phyloP scores from a whole-genome alignment of 2,797 vertebrate genomes.

The Argya squamiceps region DNA sequence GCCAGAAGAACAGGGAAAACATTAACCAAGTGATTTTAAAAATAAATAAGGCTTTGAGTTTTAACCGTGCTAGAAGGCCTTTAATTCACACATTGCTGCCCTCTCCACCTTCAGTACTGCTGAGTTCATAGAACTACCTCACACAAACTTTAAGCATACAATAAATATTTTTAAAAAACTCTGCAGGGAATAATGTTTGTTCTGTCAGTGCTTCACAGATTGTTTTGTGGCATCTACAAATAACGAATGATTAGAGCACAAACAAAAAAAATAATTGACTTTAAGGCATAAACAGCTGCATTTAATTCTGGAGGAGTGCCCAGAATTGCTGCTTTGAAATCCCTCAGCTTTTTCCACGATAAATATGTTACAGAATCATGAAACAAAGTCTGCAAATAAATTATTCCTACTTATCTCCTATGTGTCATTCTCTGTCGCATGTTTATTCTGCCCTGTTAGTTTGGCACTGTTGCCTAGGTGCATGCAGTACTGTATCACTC shows the following conservation, averaged over 20 bases:
- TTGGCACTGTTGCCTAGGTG: neutral
- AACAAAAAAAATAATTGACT: conserved; percentile 55
- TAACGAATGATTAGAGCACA: conserved; percentile 52
- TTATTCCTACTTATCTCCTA: conserved; percentile 53
- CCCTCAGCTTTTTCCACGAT: conserved; percentile 13
- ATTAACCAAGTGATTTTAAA: neutral
- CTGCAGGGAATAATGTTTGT: conserved; percentile 15
- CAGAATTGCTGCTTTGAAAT: conserved; percentile 56
- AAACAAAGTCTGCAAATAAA: conserved; percentile 62
- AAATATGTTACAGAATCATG: conserved; percentile 63
- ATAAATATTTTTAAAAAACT: conserved; percentile 12
- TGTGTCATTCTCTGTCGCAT: neutral
- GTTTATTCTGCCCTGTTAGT: conserved; percentile 1
- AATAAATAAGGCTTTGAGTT: conserved; percentile 34
- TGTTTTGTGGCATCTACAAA: conserved; percentile 34
- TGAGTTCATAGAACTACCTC: conserved; percentile 11
- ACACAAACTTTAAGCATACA: neutral
- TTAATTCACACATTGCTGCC: neutral
- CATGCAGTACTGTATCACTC: neutral
- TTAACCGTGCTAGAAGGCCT: neutral
- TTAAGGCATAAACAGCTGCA: conserved; percentile 32
- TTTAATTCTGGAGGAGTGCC: conserved; percentile 63
- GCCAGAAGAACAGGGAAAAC: conserved; percentile 7
- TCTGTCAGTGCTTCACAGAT: neutral
- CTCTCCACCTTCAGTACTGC: neutral